These are phyloP conservation scores for Rhagoletis pomonella DNA, from an alignment of 1,140 invertebrate species.

Conservation along the genomic window DNA sequence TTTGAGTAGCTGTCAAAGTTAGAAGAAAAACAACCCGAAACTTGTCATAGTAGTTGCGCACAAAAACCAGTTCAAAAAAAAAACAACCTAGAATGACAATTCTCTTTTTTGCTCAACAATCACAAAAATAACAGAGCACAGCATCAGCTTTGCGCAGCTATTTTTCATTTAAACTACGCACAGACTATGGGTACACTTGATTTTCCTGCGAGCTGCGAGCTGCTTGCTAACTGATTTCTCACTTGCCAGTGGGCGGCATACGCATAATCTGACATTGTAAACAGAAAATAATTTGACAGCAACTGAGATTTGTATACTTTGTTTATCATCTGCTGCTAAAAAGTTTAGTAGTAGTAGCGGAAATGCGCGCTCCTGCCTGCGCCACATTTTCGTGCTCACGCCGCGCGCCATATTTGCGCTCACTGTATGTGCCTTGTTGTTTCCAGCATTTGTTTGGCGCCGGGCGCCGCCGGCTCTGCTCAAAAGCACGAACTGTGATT, in stretches of 20 bases:
- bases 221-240: neutral
- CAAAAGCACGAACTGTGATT: conserved; percentile 19
- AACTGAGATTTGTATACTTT: conserved; percentile 2
- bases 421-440: neutral
- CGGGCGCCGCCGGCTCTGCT: neutral
- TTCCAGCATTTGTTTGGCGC: conserved; percentile 6
- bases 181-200: neutral
- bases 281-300: conserved; percentile 47
- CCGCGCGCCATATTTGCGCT: neutral
- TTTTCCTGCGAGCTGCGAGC: neutral
- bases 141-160: neutral
- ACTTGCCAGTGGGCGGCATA: neutral
- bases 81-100: neutral
- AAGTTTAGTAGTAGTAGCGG: neutral
- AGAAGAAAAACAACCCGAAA: neutral
- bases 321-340: neutral
- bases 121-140: neutral
- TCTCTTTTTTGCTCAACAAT: neutral
- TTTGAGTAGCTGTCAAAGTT: neutral
- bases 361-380: conserved; percentile 11
- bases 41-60: too few species aligned
- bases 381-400: neutral
- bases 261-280: conserved; percentile 29
- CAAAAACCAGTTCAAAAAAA: neutral
- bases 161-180: neutral